Evolutionary conservation across 37 sponge, comb jelly and placozoan genomes (phyloP), one percentile per base, ranked within the genome.

Genomic region (Eunapius fragilis): DNA sequence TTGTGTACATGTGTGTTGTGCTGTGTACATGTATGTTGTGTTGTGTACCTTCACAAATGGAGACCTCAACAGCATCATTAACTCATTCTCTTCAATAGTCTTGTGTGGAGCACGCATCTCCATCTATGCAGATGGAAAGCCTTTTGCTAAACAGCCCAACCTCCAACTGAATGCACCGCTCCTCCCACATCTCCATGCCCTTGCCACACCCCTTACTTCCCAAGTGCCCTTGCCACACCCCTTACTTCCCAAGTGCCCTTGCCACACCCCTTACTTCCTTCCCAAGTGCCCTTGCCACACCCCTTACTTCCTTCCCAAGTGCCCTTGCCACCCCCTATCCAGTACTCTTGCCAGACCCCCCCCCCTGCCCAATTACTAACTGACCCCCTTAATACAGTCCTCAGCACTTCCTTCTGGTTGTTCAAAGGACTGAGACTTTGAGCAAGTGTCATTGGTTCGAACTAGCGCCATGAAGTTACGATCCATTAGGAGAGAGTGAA

Each of bases 381-480:
- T 72, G 67, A 33, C 68, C 38, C 31, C 36, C 1, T 31, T 25
- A 58, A 58, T 58, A 58, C 58, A 58, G 17, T 37, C 74, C 22
- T n/a, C 45, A 2, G 70, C 79, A 72, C 71, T 30, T 11, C 87
- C 90, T 28, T 83, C 90, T 30, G 90, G 93, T 36, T 93, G 89
- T 48, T 89, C 90, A 28, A 89, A 83, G 30, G 78, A 33, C 80
- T 89, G 89, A 12, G 90, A 93, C 41, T 79, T 26, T 0, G 91
- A 85, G 10, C 90, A 88, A 0, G 58, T 26, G 38, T 90, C 94
- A 79, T 90, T 90, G 31, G 91, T 86, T 45, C 88, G 69, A 31
- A 68, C 19, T 4, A 88, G 74, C 0, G 67, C 77, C 37, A 49
- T 58, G 33, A 87, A 75, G 48, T 67, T 75, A 25, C 82, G 86